phyloP scores from a whole-genome alignment of 2,797 vertebrate species.

The Eulemur albifrons region DNA sequence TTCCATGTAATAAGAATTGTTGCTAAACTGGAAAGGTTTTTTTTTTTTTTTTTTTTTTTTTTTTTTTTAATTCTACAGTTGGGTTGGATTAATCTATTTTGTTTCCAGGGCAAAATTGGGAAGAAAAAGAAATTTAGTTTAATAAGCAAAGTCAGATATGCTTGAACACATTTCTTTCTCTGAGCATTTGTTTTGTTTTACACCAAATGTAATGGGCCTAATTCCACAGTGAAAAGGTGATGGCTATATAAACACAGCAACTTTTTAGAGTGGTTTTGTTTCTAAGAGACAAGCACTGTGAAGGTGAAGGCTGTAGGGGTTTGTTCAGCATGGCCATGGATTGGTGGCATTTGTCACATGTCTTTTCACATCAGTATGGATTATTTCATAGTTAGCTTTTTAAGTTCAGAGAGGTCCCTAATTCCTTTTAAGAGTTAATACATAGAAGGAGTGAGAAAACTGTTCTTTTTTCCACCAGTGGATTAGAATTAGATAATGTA shows the following conservation, averaged over 20 bases:
- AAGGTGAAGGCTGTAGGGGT: not conserved
- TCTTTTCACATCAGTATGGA: not conserved
- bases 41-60: not conserved
- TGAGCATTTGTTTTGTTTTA: constrained; percentile 25
- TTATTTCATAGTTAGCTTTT: not conserved
- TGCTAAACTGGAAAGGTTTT: not conserved
- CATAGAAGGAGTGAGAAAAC: not conserved
- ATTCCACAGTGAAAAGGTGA: not conserved
- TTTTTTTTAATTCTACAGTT: not conserved
- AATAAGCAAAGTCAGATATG: not conserved
- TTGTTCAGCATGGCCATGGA: not conserved
- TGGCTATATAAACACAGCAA: not conserved
- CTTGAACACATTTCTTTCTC: not conserved
- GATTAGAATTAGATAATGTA: not conserved
- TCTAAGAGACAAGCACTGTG: not conserved
- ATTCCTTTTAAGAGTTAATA: not conserved
- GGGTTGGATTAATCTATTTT: not conserved
- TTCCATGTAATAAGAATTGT: not conserved
- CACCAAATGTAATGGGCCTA: not conserved
- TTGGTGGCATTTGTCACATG: not conserved
- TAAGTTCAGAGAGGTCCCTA: not conserved
- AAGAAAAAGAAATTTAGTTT: not conserved
- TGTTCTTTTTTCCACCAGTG: not conserved
- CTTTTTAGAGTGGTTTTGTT: not conserved
- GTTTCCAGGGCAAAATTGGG: not conserved